Percentiles rank a stretch among this genome's conserved stretches.
These are phyloP conservation scores for Lacerta agilis DNA, from an alignment of 2,797 vertebrate species.

Conservation along the genomic window DNA sequence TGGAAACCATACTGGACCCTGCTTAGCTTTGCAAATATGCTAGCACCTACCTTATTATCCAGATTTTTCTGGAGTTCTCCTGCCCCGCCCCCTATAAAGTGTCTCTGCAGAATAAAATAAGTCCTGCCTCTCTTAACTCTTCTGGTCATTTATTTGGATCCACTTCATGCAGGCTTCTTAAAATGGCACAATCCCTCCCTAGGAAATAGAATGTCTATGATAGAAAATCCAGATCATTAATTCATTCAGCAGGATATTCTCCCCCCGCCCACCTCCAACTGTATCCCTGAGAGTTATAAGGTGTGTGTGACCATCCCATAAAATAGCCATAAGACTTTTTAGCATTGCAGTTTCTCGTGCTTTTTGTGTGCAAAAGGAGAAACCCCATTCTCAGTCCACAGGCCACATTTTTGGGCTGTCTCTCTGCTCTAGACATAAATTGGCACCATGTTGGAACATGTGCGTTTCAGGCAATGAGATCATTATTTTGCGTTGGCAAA, in stretches of 20 bases:
- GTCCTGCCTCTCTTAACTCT: neutral
- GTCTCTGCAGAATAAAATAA: too few relatives aligned
- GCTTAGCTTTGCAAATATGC: too few relatives aligned
- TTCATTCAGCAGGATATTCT: neutral
- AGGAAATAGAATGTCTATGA: neutral
- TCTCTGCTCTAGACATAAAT: neutral
- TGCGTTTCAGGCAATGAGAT: neutral
- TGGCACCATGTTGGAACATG: neutral
- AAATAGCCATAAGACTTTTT: neutral
- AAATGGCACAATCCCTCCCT: neutral
- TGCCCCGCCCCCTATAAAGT: too few relatives aligned
- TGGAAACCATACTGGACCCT: too few relatives aligned
- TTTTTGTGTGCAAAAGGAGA: neutral
- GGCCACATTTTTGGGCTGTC: neutral
- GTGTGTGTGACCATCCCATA: neutral
- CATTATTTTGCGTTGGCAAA: neutral
- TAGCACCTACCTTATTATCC: neutral
- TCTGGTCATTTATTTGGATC: too few relatives aligned
- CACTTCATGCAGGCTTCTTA: neutral
- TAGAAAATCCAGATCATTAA: neutral
- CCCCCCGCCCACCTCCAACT: neutral
- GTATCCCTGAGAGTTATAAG: neutral
- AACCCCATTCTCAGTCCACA: neutral
- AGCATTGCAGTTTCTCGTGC: neutral
- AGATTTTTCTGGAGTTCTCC: neutral